A percentile compares a stretch with the other conserved stretches of the same genome.
These are phyloP conservation scores for Coelopa frigida DNA, from an alignment of 1,140 invertebrate genomes.

Conservation along the genomic window DNA sequence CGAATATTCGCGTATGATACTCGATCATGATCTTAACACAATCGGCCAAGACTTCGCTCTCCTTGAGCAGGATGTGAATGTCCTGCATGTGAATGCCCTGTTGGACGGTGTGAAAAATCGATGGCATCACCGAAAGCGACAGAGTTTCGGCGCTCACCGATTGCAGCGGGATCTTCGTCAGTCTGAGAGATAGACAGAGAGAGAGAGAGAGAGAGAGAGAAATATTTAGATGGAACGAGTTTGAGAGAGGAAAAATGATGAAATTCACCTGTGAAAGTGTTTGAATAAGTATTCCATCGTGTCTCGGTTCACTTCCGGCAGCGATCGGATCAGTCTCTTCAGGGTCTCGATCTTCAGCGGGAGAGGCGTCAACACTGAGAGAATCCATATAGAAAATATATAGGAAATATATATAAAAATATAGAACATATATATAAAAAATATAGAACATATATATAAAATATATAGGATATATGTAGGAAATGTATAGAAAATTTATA, in stretches of 20 bases:
- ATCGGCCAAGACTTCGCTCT: constrained; percentile 34
- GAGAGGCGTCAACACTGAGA: constrained; percentile 34
- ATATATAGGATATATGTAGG: too few relatives aligned
- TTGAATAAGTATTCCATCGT: constrained; percentile 38
- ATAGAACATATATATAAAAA: too few relatives aligned
- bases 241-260: not conserved
- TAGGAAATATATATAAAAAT: too few relatives aligned
- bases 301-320: constrained; percentile 38
- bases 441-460: not conserved
- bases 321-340: constrained; percentile 39
- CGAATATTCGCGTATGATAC: constrained; percentile 38
- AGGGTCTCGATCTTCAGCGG: constrained; percentile 32
- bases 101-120: constrained; percentile 38
- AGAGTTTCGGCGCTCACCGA: constrained; percentile 37
- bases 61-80: constrained; percentile 29
- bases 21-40: constrained; percentile 42
- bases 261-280: constrained; percentile 38
- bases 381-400: too few relatives aligned
- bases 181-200: constrained; percentile 13
- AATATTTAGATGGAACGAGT: too few relatives aligned
- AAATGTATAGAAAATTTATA: not conserved
- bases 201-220: not conserved
- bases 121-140: constrained; percentile 34
- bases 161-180: constrained; percentile 41
- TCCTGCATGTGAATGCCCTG: constrained; percentile 31